Base-by-base conservation (phyloP, 2,888 invertebrate genomes). In the Caenorhabditis imperialis region DNA sequence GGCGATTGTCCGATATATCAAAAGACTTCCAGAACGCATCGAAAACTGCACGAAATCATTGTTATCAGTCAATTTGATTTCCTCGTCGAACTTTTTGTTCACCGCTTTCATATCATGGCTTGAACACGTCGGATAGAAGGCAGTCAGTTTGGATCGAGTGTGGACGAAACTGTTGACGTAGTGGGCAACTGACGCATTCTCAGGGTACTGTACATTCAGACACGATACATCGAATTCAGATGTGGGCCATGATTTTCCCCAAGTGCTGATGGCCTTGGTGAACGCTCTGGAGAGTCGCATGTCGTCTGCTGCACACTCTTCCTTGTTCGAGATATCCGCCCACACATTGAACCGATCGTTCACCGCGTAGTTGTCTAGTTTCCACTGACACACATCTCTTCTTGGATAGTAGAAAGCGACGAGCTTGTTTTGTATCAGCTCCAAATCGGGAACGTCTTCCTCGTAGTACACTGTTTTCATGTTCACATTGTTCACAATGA, bases 61-160 rank as follows among this genome's bases (percentile, higher is more conserved):
- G 30, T 75, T 54, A 23, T 77, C 65, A 0, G 75, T 75, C 22
- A 77, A 48, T 47, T 75, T 51, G 35, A 63, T 74, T 35, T 79
- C 79, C 12, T 65, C 63, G 33, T 78, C 79, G 33, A 81, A 78
- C 50, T 80, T 80, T 12, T 61, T 62, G 18, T 51, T 72, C 0
- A 80, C 54, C 35, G 51, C 50, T 55, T 81, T 81, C 75, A 81
- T 75, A 10, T 55, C 54, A 3, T 53, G 33, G 20, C 44, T 53
- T 8, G 81, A 73, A 84, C 85, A 85, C 23, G 57, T 51, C 2
- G 85, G 85, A 71, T 82, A 85, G 48, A 79, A 81, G 6, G 78
- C 79, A 2, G 81, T 79, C 8, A 84, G 57, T 38, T 82, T 78
- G 6, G 76, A 69, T 40, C 78, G 35, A 8, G 76, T 78, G 30